Conservation (phyloP, 1,140 invertebrate genomes). For the Orius insidiosus region DNA sequence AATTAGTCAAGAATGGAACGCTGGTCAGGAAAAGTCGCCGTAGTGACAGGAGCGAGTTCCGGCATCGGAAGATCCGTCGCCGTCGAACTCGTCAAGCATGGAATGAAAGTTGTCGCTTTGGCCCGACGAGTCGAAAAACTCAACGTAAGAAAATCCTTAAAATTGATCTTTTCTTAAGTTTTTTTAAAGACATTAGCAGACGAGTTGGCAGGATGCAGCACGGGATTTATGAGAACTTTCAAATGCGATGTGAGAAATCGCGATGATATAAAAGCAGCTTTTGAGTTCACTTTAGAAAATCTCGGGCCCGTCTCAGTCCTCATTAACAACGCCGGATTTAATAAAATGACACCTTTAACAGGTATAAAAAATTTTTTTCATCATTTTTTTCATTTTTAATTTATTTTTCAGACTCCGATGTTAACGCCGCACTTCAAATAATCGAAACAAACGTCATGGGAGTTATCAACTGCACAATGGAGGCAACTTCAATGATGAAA, state of each 20-base stretch:
- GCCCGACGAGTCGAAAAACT: constrained; percentile 42
- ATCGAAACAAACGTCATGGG: constrained; percentile 50
- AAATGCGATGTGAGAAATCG: constrained; percentile 45
- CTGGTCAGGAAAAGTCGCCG: constrained; percentile 43
- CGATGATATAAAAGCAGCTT: constrained; percentile 43
- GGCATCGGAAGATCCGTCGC: constrained; percentile 49
- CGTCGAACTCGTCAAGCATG: constrained; percentile 34
- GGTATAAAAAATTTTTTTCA: no score
- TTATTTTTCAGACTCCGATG: constrained; percentile 23
- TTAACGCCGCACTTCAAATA: constrained; percentile 30
- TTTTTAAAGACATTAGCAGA: no score
- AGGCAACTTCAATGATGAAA: constrained; percentile 38
- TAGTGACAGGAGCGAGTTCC: constrained; percentile 53
- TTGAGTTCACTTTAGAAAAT: constrained; percentile 38
- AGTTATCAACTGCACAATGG: constrained; percentile 33
- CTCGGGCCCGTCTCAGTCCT: constrained; percentile 47
- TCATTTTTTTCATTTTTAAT: neutral
- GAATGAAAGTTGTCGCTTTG: constrained; percentile 48
- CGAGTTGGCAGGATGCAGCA: no score
- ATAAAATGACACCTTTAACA: neutral
- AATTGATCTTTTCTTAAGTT: no score
- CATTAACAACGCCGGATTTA: constrained; percentile 49
- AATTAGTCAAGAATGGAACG: constrained; percentile 35
- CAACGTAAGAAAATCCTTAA: no score
- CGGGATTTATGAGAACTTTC: neutral